phyloP scores from a whole-genome alignment of 2,113 vertebrate genomes.

The Colistium nudipinnis region DNA sequence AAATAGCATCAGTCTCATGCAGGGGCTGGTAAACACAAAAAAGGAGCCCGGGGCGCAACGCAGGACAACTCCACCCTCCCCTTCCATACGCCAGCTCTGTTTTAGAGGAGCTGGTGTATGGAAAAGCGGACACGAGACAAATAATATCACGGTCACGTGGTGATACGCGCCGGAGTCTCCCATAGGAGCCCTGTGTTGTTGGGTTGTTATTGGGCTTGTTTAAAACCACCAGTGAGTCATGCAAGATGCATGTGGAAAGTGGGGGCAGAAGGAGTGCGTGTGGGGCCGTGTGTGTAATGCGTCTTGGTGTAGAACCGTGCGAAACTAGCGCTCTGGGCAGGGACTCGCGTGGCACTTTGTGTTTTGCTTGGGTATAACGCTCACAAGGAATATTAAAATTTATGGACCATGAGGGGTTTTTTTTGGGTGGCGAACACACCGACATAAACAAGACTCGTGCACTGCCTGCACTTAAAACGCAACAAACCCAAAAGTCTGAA shows the following conservation, averaged over 20 bases:
- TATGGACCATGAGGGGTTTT: slow-evolving; percentile 66
- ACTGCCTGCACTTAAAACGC: slow-evolving; percentile 49
- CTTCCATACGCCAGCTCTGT: slow-evolving; percentile 24
- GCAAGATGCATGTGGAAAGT: slow-evolving; percentile 72
- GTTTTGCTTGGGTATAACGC: slow-evolving; percentile 70
- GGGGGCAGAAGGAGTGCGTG: slow-evolving; percentile 31
- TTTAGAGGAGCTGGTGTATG: slow-evolving; percentile 30
- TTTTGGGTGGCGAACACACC: slow-evolving; percentile 52
- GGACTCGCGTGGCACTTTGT: slow-evolving; percentile 68
- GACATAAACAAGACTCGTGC: slow-evolving; percentile 57
- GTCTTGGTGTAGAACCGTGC: slow-evolving; percentile 49
- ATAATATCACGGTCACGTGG: slow-evolving; percentile 69
- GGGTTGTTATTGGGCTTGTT: slow-evolving; percentile 69
- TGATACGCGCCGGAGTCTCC: slow-evolving; percentile 38
- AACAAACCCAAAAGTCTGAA: slow-evolving; percentile 59
- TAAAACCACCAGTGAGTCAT: slow-evolving; percentile 72
- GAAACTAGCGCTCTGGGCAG: slow-evolving; percentile 66
- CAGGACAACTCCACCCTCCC: slow-evolving; percentile 46
- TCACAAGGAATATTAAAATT: slow-evolving; percentile 77
- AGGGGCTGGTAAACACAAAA: slow-evolving; percentile 76
- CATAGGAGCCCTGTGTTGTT: slow-evolving; percentile 23
- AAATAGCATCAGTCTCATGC: slow-evolving; percentile 77
- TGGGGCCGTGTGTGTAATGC: slow-evolving; percentile 45
- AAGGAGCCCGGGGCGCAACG: slow-evolving; percentile 61
- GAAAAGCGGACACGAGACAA: slow-evolving; percentile 30